These are phyloP conservation scores for Tapirus indicus DNA, from an alignment of 2,797 vertebrate genomes.

Conservation along the genomic window DNA sequence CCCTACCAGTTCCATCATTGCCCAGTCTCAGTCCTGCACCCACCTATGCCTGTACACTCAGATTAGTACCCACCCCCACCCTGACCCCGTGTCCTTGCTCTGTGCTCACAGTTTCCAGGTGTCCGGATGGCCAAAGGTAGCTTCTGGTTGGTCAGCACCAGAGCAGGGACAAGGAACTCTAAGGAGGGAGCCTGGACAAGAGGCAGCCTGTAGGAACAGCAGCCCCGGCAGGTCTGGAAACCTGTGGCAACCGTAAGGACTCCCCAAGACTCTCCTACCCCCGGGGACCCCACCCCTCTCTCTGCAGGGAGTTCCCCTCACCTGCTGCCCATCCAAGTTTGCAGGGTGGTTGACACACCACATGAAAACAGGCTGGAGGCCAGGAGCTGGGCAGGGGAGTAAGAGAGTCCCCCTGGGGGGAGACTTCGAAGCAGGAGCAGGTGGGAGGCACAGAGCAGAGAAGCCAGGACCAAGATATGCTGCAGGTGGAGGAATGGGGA, in stretches of 20 bases:
- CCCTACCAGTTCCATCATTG: background rate
- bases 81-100: background rate
- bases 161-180: conserved; percentile 91
- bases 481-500: conserved; percentile 64
- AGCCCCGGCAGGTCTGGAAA: background rate
- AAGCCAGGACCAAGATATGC: conserved; percentile 91
- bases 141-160: conserved; percentile 87
- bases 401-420: conserved; percentile 71
- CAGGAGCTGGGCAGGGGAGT: conserved; percentile 85
- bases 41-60: background rate
- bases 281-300: background rate
- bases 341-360: conserved; percentile 89
- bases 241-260: background rate
- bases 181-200: conserved; percentile 92
- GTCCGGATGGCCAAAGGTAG: conserved; percentile 49
- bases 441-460: conserved; percentile 89
- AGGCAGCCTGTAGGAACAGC: conserved; percentile 88
- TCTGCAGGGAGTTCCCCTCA: conserved; percentile 77
- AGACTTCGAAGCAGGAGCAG: conserved; percentile 87
- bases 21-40: background rate
- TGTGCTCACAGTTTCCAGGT: conserved; percentile 77
- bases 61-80: background rate
- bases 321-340: conserved; percentile 91
- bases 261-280: background rate
- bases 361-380: conserved; percentile 91